A percentile compares a stretch with the other conserved stretches of the same genome.
These are phyloP conservation scores for Poecilia velifera DNA, from an alignment of 2,797 vertebrate species.

Conservation along the genomic window DNA sequence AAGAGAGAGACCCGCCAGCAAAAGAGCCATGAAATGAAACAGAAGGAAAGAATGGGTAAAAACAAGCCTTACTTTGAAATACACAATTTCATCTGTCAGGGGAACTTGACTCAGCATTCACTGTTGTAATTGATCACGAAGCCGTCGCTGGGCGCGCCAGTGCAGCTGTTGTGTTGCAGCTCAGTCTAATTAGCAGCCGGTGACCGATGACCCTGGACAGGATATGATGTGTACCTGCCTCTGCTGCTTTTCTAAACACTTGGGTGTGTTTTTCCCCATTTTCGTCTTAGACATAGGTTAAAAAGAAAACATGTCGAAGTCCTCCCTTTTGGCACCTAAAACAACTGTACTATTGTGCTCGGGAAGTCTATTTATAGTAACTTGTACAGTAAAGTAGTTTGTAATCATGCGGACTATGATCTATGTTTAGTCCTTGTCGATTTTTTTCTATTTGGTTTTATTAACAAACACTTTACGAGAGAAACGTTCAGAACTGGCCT, in stretches of 20 bases:
- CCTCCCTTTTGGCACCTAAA: constrained; percentile 29
- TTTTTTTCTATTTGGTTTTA: constrained; percentile 52
- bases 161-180: constrained; percentile 63
- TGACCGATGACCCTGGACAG: constrained; percentile 76
- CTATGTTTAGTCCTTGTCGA: constrained; percentile 49
- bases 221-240: constrained; percentile 79
- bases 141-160: constrained; percentile 54
- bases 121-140: constrained; percentile 55
- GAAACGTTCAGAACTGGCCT: constrained; percentile 1
- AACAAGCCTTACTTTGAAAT: constrained; percentile 24
- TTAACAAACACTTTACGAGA: constrained; percentile 47
- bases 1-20: constrained; percentile 22
- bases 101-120: constrained; percentile 37
- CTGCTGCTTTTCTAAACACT: constrained; percentile 76
- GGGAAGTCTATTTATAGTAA: constrained; percentile 54
- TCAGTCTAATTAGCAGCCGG: constrained; percentile 67
- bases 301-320: constrained; percentile 64
- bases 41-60: constrained; percentile 18
- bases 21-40: constrained; percentile 37
- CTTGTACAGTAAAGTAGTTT: constrained; percentile 20
- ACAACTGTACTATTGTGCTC: constrained; percentile 40
- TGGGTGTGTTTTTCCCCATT: constrained; percentile 70
- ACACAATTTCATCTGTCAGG: constrained; percentile 23
- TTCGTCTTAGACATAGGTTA: constrained; percentile 61
- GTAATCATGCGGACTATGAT: neutral